Evolutionary conservation across 37 sponge, comb jelly and placozoan species (phyloP).

Genomic region (Ianthella basta): DNA sequence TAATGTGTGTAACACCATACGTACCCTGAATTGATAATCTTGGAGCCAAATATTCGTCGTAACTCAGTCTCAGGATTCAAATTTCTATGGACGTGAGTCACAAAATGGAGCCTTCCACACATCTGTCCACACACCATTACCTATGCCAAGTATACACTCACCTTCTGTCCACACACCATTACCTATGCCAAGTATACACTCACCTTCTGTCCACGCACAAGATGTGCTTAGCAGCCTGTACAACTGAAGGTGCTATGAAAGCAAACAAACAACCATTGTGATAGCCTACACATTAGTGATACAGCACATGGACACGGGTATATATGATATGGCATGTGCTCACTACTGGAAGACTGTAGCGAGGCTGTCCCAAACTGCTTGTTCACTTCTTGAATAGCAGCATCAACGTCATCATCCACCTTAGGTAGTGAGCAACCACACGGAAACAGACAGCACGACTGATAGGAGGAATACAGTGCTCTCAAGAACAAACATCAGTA

Average conservation of each 20-base stretch:
- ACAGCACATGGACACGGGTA: not conserved
- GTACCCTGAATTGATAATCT: slow-evolving; percentile 68
- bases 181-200: not conserved
- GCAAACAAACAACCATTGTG: not conserved
- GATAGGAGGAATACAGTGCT: no score
- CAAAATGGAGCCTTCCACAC: no score
- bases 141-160: slow-evolving; percentile 22
- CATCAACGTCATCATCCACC: slow-evolving; percentile 67
- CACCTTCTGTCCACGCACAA: slow-evolving; percentile 77
- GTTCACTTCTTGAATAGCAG: slow-evolving; percentile 68
- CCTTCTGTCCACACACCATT: slow-evolving; percentile 65
- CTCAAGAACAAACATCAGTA: no score
- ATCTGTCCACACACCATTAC: not conserved
- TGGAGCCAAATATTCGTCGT: slow-evolving; percentile 92
- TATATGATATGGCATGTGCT: not conserved
- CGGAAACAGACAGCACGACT: not conserved
- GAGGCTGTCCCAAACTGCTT: slow-evolving; percentile 51
- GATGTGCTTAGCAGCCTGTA: slow-evolving; percentile 4
- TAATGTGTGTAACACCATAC: slow-evolving; percentile 16
- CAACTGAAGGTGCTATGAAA: not conserved
- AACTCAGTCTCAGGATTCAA: slow-evolving; percentile 92
- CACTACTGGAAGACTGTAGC: not conserved
- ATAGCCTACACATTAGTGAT: not conserved
- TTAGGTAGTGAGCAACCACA: not conserved
- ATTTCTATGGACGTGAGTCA: slow-evolving; percentile 37